A percentile compares a stretch with the other conserved stretches of the same genome.
phyloP scores from a whole-genome alignment of 1,140 invertebrate genomes.

The Drosophila yakuba region DNA sequence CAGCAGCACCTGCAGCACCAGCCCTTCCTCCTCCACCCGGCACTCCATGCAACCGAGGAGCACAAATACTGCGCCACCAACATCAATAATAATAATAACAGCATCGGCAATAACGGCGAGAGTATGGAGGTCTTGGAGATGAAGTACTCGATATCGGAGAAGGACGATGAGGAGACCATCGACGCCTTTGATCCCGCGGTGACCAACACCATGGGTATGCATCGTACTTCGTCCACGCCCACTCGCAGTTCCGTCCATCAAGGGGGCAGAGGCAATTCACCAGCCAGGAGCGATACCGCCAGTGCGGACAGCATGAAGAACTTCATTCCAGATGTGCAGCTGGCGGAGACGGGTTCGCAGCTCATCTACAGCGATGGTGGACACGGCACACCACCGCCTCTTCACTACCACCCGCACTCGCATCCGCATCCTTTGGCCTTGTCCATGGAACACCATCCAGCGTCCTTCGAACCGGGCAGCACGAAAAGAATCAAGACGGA shows the following conservation, averaged over 20 bases:
- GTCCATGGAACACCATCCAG: conserved; percentile 15
- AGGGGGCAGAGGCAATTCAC: conserved; percentile 31
- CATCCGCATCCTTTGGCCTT: conserved; percentile 19
- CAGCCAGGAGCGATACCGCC: conserved; percentile 69
- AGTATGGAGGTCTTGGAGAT: conserved; percentile 47
- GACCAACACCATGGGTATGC: conserved; percentile 45
- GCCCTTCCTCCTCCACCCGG: conserved; percentile 23
- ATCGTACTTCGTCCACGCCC: conserved; percentile 20
- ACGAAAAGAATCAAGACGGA: conserved; percentile 79
- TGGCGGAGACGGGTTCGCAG: conserved; percentile 65
- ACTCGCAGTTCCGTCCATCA: conserved; percentile 8
- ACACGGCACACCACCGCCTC: conserved; percentile 53
- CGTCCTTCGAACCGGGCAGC: conserved; percentile 43
- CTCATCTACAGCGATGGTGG: conserved; percentile 53
- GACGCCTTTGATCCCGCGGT: conserved; percentile 77
- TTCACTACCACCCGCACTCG: conserved; percentile 48
- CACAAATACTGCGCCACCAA: conserved; percentile 57
- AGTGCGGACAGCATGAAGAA: conserved; percentile 78
- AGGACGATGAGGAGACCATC: conserved; percentile 79
- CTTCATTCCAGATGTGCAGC: conserved; percentile 80
- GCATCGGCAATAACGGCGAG: conserved; percentile 28
- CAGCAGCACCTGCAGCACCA: conserved; percentile 60
- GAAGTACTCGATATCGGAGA: conserved; percentile 76
- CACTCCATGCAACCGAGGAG: conserved; percentile 44
- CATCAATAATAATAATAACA: conserved; percentile 41